Evolutionary conservation across 2,797 vertebrate species (phyloP), one percentile per base, ranked within the genome.

Genomic region (Sorex maritimensis): DNA sequence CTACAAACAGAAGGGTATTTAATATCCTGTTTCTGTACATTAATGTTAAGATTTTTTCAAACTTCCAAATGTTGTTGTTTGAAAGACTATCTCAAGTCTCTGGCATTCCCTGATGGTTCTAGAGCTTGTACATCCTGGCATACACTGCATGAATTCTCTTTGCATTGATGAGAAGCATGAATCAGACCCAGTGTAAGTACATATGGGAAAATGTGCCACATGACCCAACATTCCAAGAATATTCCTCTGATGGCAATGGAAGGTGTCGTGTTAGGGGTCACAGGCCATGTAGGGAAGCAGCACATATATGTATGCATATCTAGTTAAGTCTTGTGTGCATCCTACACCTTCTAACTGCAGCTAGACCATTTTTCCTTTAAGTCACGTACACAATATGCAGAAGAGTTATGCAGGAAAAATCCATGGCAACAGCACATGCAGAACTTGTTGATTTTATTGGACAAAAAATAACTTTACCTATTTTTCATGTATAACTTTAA

Each of bases 61-160:
- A 97, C 92, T 96, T 97, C 82, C 86, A 94, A 94, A 87, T 87
- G 52, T 92, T 96, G 96, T 96, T 96, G 96, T 96, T 96, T 96
- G 97, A 93, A 91, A 97, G 91, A 95, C 80, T 95, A 96, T 80
- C 74, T 91, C 79, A 94, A 97, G 83, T 94, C 52, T 79, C 84
- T 92, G 4, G 3, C 23, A 96, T 95, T 96, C 96, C 94, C 92
- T 94, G 91, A 90, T 96, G 82, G 81, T 0, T 63, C 94, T 95
- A 68, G 93, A 96, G 97, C 87, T 90, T 72, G 86, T 12, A 94
- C 75, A 95, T 49, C 21, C 80, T 52, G 55, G 81, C 82, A 96
- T 87, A 95, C 72, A 84, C 23, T 61, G 38, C 78, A 67, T 41
- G 93, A 96, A 88, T 94, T 78, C 79, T 80, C 86, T 88, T 93